phyloP scores from a whole-genome alignment of 2,888 invertebrate species.

The Cheilosia soror region DNA sequence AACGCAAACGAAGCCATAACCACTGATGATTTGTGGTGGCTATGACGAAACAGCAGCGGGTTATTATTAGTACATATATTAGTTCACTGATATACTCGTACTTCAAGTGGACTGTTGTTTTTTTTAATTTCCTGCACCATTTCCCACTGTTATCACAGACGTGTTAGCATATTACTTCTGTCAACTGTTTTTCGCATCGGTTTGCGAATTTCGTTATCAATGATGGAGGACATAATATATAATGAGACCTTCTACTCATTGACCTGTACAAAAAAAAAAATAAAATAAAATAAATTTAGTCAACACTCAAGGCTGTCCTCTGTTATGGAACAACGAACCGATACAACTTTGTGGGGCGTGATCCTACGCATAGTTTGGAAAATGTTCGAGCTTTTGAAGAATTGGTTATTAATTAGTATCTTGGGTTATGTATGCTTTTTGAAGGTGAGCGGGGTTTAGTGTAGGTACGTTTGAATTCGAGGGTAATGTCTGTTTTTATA shows the following conservation, averaged over 20 bases:
- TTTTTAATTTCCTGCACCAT: slow-evolving; percentile 26
- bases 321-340: not conserved
- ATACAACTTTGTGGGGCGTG: not conserved
- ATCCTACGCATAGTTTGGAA: slow-evolving; percentile 7
- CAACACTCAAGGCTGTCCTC: slow-evolving; percentile 9
- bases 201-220: slow-evolving; percentile 28
- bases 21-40: slow-evolving; percentile 9
- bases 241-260: slow-evolving; percentile 18
- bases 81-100: slow-evolving; percentile 8
- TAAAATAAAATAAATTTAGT: slow-evolving; percentile 12
- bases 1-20: not conserved
- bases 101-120: slow-evolving; percentile 4
- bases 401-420: slow-evolving; percentile 16
- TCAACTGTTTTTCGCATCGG: slow-evolving; percentile 11
- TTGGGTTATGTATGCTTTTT: not conserved
- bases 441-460: not conserved
- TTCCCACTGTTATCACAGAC: slow-evolving; percentile 25
- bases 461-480: not conserved
- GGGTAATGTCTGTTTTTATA: too few relatives aligned
- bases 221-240: slow-evolving; percentile 6
- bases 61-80: slow-evolving; percentile 16
- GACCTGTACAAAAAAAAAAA: slow-evolving; percentile 18
- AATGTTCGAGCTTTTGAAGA: slow-evolving; percentile 9
- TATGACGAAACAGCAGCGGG: slow-evolving; percentile 10
- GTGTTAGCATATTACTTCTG: slow-evolving; percentile 31